phyloP scores from a whole-genome alignment of 1,140 invertebrate genomes.

The Medauroidea extradentata region DNA sequence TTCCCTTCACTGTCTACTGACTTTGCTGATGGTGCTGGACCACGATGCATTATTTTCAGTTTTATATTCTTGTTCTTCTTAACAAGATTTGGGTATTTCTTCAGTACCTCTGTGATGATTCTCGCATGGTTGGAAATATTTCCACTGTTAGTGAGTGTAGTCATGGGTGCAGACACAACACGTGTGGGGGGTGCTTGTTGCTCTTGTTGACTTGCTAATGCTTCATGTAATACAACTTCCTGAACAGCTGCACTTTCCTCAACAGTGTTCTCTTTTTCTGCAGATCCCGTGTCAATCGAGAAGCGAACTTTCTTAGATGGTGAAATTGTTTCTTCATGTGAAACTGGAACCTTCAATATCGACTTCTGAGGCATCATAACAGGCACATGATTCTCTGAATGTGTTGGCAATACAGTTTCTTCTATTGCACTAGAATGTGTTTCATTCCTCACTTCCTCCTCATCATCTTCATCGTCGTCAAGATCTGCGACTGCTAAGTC shows the following conservation, averaged over 20 bases:
- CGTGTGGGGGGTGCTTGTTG: no score
- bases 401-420: neutral
- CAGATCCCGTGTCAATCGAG: conserved; percentile 33
- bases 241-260: conserved; percentile 19
- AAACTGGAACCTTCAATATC: conserved; percentile 10
- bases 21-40: conserved; percentile 32
- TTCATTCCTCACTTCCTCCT: conserved; percentile 24
- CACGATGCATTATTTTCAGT: conserved; percentile 70
- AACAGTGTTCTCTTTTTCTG: conserved; percentile 46
- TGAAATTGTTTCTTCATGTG: neutral
- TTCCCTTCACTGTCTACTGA: conserved; percentile 13
- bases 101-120: conserved; percentile 79
- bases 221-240: no score
- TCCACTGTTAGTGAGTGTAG: neutral
- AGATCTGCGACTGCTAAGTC: conserved; percentile 45
- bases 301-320: conserved; percentile 46
- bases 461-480: conserved; percentile 45
- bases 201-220: no score
- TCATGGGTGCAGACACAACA: no score
- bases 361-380: conserved; percentile 5
- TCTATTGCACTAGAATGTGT: neutral
- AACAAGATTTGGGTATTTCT: conserved; percentile 81
- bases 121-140: conserved; percentile 63
- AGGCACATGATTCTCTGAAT: neutral
- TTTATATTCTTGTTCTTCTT: conserved; percentile 84